Evolutionary conservation across 2,888 invertebrate genomes (phyloP).

Genomic region (Loripinus fragilis): DNA sequence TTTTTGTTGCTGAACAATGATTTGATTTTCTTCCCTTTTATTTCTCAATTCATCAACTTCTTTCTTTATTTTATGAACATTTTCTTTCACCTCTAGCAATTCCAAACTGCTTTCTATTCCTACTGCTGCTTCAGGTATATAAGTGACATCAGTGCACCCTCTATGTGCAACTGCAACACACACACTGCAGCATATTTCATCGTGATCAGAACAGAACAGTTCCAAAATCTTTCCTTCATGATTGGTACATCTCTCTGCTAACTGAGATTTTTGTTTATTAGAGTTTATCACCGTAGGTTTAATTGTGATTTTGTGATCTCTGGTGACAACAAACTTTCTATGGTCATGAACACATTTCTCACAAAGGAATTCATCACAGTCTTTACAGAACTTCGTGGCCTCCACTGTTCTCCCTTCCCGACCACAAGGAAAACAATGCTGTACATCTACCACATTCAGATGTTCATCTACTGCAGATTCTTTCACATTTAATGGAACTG

Average conservation of each 20-base stretch:
- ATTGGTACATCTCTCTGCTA: conserved; percentile 12
- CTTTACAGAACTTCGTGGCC: conserved; percentile 57
- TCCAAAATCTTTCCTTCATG: conserved; percentile 47
- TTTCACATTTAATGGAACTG: not conserved
- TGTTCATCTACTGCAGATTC: not conserved
- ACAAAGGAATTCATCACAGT: conserved; percentile 54
- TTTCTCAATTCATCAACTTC: conserved; percentile 39
- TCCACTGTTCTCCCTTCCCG: conserved; percentile 51
- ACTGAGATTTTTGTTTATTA: not conserved
- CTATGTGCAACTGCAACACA: conserved; percentile 58
- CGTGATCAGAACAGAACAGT: conserved; percentile 54
- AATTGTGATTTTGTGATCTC: conserved; percentile 41
- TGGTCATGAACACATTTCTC: conserved; percentile 61
- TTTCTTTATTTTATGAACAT: conserved; percentile 30
- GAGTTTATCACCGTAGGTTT: not conserved
- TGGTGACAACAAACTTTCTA: conserved; percentile 51
- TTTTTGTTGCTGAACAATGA: conserved; percentile 49
- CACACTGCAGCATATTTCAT: conserved; percentile 56
- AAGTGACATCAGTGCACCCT: conserved; percentile 45
- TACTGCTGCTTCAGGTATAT: conserved; percentile 53
- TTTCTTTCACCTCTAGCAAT: conserved; percentile 48
- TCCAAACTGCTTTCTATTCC: conserved; percentile 56
- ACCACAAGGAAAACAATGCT: conserved; percentile 40
- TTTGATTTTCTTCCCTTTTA: conserved; percentile 43
- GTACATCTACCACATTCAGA: not conserved